A percentile compares a stretch with the other conserved stretches of the same genome.
Conservation (phyloP, 2,797 vertebrate species). For the Hypotaenidia okinawae region DNA sequence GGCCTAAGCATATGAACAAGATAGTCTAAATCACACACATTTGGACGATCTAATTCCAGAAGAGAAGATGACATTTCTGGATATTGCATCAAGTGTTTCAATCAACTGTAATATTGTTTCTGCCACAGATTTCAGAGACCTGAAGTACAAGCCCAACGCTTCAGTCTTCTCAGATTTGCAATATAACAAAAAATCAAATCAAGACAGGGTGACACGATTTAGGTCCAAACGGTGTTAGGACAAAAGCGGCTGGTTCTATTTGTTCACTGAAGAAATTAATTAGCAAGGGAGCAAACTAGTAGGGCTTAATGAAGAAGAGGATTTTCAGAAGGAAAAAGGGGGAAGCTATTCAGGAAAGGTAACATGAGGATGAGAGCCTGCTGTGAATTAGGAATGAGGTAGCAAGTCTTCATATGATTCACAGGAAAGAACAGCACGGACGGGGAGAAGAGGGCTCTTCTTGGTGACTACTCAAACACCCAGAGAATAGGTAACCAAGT, state of each 20-base stretch:
- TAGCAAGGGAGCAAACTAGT: background rate
- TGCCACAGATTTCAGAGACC: background rate
- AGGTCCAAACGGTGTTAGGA: background rate
- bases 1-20: background rate
- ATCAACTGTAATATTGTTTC: background rate
- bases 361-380: background rate
- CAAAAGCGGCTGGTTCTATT: background rate
- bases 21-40: background rate
- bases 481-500: constrained; percentile 12
- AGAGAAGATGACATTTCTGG: background rate
- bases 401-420: background rate
- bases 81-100: background rate
- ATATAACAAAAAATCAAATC: background rate
- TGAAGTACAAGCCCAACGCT: background rate
- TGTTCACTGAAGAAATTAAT: background rate
- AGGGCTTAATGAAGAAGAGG: background rate
- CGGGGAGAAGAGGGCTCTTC: background rate
- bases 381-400: background rate
- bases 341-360: background rate
- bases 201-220: background rate
- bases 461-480: background rate
- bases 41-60: background rate
- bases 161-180: background rate
- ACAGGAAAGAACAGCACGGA: background rate
- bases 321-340: background rate